Base-by-base conservation (phyloP, 2,888 invertebrate genomes). In the Drosophila heteroneura region DNA sequence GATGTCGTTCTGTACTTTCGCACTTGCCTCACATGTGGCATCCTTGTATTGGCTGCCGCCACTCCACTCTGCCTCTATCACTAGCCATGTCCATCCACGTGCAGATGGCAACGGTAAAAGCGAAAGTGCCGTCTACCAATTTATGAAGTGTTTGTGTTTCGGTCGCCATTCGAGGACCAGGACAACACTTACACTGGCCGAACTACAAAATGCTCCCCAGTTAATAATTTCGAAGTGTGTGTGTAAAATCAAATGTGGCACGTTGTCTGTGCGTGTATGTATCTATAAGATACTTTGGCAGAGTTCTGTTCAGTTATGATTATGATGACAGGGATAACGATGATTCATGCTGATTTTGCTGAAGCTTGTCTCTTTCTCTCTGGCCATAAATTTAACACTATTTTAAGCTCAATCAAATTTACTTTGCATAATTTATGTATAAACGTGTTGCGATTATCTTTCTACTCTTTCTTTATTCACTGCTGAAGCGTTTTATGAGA, bases 161-260 rank as follows among this genome's bases (percentile, higher is more conserved):
- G 58, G 75, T 71, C 67, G 52, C 67, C 41, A 52, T 49, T 51
- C 32, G 51, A 53, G 49, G 28, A 76, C 67, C 70, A 71, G 76
- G 74, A 82, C 85, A 79, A 68, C 84, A 85, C 83, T 87, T 79
- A 81, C 58, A 35, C 72, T 72, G 83, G 74, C 86, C 82, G 75
- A 91, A 91, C 80, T 82, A 86, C 88, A 91, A 92, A 92, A 92
- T 92, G 87, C 91, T 92, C 92, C 92, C 92, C 85, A 92, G 92
- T 90, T 91, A 91, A 86, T 88, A 88, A 91, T 92, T 85, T 83
- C 80, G 71, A 84, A 85, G 85, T 83, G 91, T 88, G 82, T 49
- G 22, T 89, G 88, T 85, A 88, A 90, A 91, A 90, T 92, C 90
- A 91, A 89, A 91, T 86, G 75, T 73, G 44, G 66, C 74, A 75